Evolutionary conservation across 2,888 invertebrate species (phyloP).

Genomic region (Cantharis rustica): DNA sequence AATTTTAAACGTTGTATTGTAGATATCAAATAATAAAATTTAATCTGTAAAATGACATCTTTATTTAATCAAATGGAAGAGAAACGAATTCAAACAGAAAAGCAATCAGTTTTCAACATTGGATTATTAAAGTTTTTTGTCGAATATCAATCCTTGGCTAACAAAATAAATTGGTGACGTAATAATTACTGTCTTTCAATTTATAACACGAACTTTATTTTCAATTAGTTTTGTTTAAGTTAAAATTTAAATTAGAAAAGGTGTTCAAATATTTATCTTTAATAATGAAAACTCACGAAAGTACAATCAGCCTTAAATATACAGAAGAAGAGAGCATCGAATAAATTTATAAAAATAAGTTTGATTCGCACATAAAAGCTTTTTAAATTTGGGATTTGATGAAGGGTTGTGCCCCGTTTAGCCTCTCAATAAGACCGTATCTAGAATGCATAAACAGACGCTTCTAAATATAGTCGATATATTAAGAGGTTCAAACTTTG

Average conservation of each 20-base stretch:
- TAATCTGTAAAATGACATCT: background rate
- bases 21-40: background rate
- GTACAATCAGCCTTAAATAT: background rate
- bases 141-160: background rate
- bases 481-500: conserved; percentile 34
- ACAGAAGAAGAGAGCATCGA: background rate
- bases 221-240: background rate
- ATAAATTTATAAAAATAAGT: background rate
- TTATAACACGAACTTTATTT: background rate
- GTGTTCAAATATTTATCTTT: conserved; percentile 1
- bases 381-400: background rate
- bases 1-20: background rate
- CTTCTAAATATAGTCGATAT: conserved; percentile 25
- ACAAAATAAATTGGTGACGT: background rate
- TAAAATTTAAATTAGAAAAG: background rate
- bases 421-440: conserved; percentile 18
- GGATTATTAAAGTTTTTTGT: background rate
- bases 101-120: background rate
- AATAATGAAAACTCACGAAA: background rate
- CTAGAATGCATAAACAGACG: conserved; percentile 25
- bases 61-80: background rate
- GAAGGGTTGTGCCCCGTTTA: background rate
- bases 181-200: conserved; percentile 3
- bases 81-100: background rate
- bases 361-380: background rate